Base-by-base conservation (phyloP, 2,113 vertebrate species). In the Heterochromis multidens region DNA sequence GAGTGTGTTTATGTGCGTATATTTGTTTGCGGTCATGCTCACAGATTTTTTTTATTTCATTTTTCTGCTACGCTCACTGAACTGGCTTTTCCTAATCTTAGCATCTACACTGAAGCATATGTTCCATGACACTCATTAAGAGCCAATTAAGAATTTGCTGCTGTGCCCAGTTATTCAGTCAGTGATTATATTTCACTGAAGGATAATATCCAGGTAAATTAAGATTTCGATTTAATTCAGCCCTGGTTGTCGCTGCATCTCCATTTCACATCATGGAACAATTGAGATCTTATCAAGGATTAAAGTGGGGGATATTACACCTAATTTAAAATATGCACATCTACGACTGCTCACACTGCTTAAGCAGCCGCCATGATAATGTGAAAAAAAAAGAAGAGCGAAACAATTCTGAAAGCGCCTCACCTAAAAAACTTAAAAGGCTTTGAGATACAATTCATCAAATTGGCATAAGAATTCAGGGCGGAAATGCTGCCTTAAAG, bases 201-300 rank as follows among this genome's bases (percentile, higher is more conserved):
- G 89, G 90, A 95, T 95, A 94, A 94, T 93, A 94, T 95, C 92
- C 93, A 93, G 92, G 93, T 95, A 93, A 95, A 95, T 94, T 94
- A 95, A 95, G 91, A 95, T 95, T 94, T 93, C 86, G 52, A 94
- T 95, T 95, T 95, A 93, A 96, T 95, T 94, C 90, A 89, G 90
- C 76, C 63, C 80, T 77, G 86, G 85, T 92, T 93, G 92, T 89
- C 87, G 62, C 91, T 70, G 87, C 90, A 94, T 95, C 94, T 96
- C 92, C 84, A 93, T 96, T 95, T 94, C 93, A 93, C 89, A 94
- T 94, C 94, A 91, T 91, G 82, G 89, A 87, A 94, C 93, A 93
- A 95, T 93, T 93, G 94, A 92, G 95, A 95, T 94, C 88, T 94
- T 96, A 95, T 96, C 95, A 40, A 87, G 90, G 93, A 96, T 96